Conservation (phyloP, 2,888 invertebrate species). For the Acleris emargana region DNA sequence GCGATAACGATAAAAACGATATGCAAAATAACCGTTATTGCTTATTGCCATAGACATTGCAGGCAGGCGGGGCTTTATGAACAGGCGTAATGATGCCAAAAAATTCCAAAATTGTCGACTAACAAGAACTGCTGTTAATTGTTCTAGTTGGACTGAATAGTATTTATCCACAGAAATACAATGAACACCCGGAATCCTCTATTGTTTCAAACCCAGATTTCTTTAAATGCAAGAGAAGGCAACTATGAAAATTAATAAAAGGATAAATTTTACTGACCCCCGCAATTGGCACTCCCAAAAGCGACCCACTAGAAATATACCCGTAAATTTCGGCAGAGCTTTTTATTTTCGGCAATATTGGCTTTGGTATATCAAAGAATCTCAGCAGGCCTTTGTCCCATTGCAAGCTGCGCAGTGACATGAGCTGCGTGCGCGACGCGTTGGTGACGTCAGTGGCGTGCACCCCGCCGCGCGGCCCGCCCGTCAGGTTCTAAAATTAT, state of each 20-base stretch:
- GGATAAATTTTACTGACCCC: slow-evolving; percentile 85
- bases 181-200: not conserved
- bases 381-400: slow-evolving; percentile 95
- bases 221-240: slow-evolving; percentile 6
- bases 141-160: too few species aligned
- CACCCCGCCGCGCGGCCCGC: slow-evolving; percentile 80
- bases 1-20: too few species aligned
- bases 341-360: slow-evolving; percentile 93
- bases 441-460: slow-evolving; percentile 98
- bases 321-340: slow-evolving; percentile 98
- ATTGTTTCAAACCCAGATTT: not conserved
- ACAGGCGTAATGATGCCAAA: too few species aligned
- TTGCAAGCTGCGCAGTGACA: slow-evolving; percentile 94
- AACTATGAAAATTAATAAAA: slow-evolving; percentile 12
- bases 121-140: too few species aligned
- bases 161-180: too few species aligned
- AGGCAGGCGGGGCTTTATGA: too few species aligned
- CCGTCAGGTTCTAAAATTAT: slow-evolving; percentile 76
- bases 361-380: slow-evolving; percentile 93
- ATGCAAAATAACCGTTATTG: too few species aligned
- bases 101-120: too few species aligned
- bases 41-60: too few species aligned
- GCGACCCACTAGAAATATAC: slow-evolving; percentile 87
- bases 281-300: slow-evolving; percentile 92
- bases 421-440: slow-evolving; percentile 97